phyloP scores from a whole-genome alignment of 1,140 invertebrate genomes.

The Ylistrum balloti region DNA sequence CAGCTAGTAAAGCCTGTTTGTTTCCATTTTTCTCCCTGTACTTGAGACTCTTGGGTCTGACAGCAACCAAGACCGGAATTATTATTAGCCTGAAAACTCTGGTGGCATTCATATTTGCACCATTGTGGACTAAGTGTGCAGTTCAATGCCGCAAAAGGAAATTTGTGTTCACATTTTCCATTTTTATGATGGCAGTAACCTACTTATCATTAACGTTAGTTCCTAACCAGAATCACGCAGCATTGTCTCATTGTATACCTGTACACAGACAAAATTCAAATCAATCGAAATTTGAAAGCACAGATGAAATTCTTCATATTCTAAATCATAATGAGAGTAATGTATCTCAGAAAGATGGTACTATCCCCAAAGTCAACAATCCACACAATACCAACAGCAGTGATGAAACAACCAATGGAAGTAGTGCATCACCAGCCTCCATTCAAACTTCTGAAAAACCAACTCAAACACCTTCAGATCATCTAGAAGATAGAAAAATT shows the following conservation, averaged over 20 bases:
- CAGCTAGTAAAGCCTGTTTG: constrained; percentile 78
- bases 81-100: constrained; percentile 77
- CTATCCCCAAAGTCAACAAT: not conserved
- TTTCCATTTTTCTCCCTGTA: constrained; percentile 80
- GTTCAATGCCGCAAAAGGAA: constrained; percentile 72
- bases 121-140: constrained; percentile 78
- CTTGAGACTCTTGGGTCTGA: constrained; percentile 76
- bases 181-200: constrained; percentile 76
- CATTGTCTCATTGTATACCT: constrained; percentile 48
- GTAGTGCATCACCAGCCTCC: not conserved
- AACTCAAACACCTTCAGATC: not conserved
- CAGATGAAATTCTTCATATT: not conserved
- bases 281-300: not conserved
- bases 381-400: not conserved
- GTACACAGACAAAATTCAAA: not conserved
- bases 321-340: not conserved
- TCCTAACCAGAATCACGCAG: constrained; percentile 56
- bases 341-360: not conserved
- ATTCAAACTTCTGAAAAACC: not conserved
- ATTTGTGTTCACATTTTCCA: constrained; percentile 74
- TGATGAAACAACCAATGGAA: not conserved
- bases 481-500: constrained; percentile 15
- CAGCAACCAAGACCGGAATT: constrained; percentile 76
- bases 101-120: constrained; percentile 77
- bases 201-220: constrained; percentile 74